phyloP scores from a whole-genome alignment of 1,140 invertebrate genomes.

The Anthonomus grandis region DNA sequence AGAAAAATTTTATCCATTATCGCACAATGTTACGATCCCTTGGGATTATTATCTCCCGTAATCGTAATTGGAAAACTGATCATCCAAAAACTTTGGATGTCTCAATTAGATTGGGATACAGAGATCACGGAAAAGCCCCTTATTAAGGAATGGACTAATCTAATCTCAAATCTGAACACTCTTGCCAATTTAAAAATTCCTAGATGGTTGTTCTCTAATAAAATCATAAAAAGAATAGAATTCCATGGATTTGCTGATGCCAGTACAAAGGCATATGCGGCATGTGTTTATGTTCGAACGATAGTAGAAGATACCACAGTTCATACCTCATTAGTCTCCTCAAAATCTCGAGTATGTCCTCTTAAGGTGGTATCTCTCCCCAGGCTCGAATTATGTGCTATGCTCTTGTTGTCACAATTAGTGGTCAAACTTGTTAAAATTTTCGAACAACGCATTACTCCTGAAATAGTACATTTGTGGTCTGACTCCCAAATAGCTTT shows the following conservation, averaged over 20 bases:
- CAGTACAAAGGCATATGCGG: slow-evolving; percentile 38
- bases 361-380: slow-evolving; percentile 26
- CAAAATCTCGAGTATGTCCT: slow-evolving; percentile 27
- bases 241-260: slow-evolving; percentile 43
- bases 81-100: slow-evolving; percentile 47
- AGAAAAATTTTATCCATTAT: slow-evolving; percentile 10
- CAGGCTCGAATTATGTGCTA: slow-evolving; percentile 29
- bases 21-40: slow-evolving; percentile 13
- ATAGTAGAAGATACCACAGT: slow-evolving; percentile 6
- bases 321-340: background rate
- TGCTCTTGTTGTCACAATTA: slow-evolving; percentile 19
- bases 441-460: background rate
- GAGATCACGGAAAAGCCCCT: slow-evolving; percentile 19
- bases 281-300: slow-evolving; percentile 38
- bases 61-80: slow-evolving; percentile 47
- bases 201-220: background rate
- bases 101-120: slow-evolving; percentile 45
- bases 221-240: slow-evolving; percentile 2
- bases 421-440: background rate
- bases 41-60: slow-evolving; percentile 34
- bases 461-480: slow-evolving; percentile 1
- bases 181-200: slow-evolving; percentile 5
- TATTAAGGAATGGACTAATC: slow-evolving; percentile 1
- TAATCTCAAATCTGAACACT: background rate
- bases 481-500: slow-evolving; percentile 11